Conservation (phyloP, 2,888 invertebrate species). For the Frankliniella fusca region DNA sequence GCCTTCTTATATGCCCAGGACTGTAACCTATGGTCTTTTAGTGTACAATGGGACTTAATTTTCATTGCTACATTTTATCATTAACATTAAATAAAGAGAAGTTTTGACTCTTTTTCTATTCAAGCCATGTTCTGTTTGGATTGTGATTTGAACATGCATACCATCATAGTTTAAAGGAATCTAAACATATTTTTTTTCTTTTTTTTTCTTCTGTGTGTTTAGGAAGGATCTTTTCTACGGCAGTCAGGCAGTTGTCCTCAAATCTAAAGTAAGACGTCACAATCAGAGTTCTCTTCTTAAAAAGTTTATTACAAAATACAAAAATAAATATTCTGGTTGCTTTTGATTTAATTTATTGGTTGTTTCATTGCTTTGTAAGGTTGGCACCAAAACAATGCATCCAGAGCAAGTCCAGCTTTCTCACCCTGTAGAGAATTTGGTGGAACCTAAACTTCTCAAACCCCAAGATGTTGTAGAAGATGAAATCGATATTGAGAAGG, state of each 20-base stretch:
- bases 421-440: background rate
- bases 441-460: background rate
- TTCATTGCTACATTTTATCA: too few relatives aligned
- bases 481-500: background rate
- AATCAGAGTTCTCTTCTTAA: background rate
- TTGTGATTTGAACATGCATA: background rate
- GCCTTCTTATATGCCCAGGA: too few relatives aligned
- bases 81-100: too few relatives aligned
- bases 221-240: constrained; percentile 4
- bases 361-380: background rate
- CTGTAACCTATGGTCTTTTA: too few relatives aligned
- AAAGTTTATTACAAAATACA: background rate
- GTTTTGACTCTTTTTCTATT: too few relatives aligned
- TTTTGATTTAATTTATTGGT: background rate
- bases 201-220: background rate
- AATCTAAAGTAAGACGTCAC: background rate
- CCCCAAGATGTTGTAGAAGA: background rate
- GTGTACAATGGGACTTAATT: too few relatives aligned
- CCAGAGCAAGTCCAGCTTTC: background rate
- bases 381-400: background rate
- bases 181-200: background rate
- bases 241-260: too few relatives aligned
- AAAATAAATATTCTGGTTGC: background rate
- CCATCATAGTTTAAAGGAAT: background rate
- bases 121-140: too few relatives aligned